phyloP scores from a whole-genome alignment of 2,113 vertebrate species.

The Hemiscyllium ocellatum region DNA sequence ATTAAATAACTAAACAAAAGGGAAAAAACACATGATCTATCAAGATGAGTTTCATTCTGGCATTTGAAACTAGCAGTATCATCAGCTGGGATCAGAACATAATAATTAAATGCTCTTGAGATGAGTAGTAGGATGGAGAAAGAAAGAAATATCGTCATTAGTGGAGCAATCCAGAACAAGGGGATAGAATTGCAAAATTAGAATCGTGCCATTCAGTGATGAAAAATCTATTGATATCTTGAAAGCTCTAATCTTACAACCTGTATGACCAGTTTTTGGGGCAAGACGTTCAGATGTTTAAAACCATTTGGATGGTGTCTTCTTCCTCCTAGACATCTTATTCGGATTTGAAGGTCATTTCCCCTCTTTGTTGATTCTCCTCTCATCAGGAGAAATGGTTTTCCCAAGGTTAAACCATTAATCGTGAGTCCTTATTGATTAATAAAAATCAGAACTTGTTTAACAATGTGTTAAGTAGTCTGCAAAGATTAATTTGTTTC shows the following conservation, averaged over 20 bases:
- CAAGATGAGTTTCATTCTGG: too few relatives aligned
- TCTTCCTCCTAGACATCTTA: neutral
- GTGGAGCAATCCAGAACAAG: neutral
- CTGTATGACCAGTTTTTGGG: neutral
- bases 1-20: too few relatives aligned
- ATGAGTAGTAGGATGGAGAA: neutral
- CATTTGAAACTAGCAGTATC: too few relatives aligned
- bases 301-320: neutral
- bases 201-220: neutral
- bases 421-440: neutral
- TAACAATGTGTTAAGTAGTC: conserved; percentile 13
- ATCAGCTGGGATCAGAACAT: too few relatives aligned
- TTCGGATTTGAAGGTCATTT: neutral
- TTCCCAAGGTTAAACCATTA: neutral
- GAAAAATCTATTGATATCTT: neutral
- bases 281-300: neutral
- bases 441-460: neutral
- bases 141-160: neutral
- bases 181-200: neutral
- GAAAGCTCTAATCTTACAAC: neutral
- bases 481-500: neutral
- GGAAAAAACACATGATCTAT: too few relatives aligned
- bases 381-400: neutral
- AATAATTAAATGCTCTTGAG: neutral
- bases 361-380: neutral